Percentiles rank a stretch among this genome's conserved stretches.
Evolutionary conservation across 2,113 vertebrate genomes (phyloP).

Genomic region (Perognathus longimembris): DNA sequence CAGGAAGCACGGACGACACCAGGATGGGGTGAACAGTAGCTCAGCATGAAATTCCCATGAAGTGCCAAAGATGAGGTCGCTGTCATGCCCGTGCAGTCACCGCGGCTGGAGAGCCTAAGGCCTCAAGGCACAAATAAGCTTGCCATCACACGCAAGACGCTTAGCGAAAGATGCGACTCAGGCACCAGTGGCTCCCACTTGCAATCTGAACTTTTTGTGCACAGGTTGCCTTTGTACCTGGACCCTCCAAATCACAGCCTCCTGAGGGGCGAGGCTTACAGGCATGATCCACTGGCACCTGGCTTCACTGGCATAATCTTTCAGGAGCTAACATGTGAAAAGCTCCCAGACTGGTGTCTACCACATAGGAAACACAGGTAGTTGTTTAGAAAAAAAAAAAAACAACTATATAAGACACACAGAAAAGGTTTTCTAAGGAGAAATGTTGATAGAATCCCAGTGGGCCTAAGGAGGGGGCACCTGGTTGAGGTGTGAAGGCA

Average conservation of each 20-base stretch:
- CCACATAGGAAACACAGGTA: background rate
- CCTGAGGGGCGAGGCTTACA: too few species aligned
- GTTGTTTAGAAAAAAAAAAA: slow-evolving; percentile 6
- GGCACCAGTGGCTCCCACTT: background rate
- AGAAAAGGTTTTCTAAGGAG: slow-evolving; percentile 19
- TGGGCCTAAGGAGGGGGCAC: background rate
- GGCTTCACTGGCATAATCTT: background rate
- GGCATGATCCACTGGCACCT: too few species aligned
- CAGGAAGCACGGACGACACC: background rate
- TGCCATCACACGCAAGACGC: background rate
- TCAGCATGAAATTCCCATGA: background rate
- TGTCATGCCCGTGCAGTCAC: background rate
- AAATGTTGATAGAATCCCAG: slow-evolving; percentile 19
- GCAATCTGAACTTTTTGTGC: background rate
- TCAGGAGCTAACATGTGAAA: background rate
- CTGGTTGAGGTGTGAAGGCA: background rate
- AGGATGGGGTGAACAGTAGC: background rate
- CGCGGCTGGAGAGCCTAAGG: background rate
- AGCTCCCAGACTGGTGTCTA: slow-evolving; percentile 6
- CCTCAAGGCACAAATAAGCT: background rate
- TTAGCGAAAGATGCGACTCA: background rate
- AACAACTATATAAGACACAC: too few species aligned
- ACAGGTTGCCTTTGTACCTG: too few species aligned
- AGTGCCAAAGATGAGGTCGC: slow-evolving; percentile 30
- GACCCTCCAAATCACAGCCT: too few species aligned